phyloP scores from a whole-genome alignment of 2,888 invertebrate species.

The Diarsia mendica region DNA sequence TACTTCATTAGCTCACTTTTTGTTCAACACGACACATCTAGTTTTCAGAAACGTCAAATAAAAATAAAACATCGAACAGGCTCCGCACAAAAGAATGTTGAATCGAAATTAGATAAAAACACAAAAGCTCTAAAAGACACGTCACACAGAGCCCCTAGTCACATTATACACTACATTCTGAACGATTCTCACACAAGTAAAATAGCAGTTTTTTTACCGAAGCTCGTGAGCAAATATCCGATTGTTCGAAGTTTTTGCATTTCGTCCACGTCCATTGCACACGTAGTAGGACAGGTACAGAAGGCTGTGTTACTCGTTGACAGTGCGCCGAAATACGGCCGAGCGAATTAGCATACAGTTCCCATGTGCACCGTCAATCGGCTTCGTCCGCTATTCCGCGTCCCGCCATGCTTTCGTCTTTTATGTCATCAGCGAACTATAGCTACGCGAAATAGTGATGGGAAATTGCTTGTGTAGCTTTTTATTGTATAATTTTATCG shows the following conservation, averaged over 20 bases:
- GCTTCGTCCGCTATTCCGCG: conserved; percentile 64
- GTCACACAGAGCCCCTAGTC: conserved; percentile 33
- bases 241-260: conserved; percentile 67
- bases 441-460: conserved; percentile 53
- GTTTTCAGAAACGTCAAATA: background rate
- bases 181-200: conserved; percentile 53
- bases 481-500: conserved; percentile 2
- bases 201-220: conserved; percentile 53
- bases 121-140: conserved; percentile 39
- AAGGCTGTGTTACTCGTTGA: conserved; percentile 69
- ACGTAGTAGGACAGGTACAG: conserved; percentile 56
- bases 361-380: conserved; percentile 81
- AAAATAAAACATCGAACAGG: conserved; percentile 15
- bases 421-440: conserved; percentile 65
- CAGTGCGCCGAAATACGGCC: conserved; percentile 77
- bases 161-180: conserved; percentile 41
- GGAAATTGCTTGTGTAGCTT: conserved; percentile 39
- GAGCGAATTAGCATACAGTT: conserved; percentile 82
- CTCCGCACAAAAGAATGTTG: conserved; percentile 16
- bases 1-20: background rate
- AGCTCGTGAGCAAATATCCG: conserved; percentile 59
- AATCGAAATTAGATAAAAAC: conserved; percentile 34
- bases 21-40: background rate
- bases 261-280: conserved; percentile 60
- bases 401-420: conserved; percentile 71